phyloP scores from a whole-genome alignment of 2,888 invertebrate species.

The Zhengitettix transpicula region DNA sequence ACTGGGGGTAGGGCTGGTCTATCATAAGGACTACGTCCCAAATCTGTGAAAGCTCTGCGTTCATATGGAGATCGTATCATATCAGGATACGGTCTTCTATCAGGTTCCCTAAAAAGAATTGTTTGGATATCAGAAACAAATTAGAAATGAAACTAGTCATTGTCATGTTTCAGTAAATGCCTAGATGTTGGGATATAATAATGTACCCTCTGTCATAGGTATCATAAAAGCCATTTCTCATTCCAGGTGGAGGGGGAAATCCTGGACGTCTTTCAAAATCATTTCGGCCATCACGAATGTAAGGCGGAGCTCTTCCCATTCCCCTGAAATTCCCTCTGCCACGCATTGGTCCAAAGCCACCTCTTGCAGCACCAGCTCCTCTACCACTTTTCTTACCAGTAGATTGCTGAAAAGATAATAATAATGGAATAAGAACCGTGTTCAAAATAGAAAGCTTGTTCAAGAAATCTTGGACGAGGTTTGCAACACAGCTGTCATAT shows the following conservation, averaged over 20 bases:
- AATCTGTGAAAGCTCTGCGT: slow-evolving; percentile 12
- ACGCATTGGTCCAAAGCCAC: slow-evolving; percentile 23
- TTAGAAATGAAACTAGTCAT: not conserved
- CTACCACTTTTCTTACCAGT: slow-evolving; percentile 19
- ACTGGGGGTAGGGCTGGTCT: slow-evolving; percentile 13
- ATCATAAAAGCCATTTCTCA: slow-evolving; percentile 16
- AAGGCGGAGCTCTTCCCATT: slow-evolving; percentile 20
- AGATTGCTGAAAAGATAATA: slow-evolving; percentile 16
- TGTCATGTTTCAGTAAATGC: no score
- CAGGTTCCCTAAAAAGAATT: slow-evolving; percentile 9
- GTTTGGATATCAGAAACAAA: not conserved
- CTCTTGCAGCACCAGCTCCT: slow-evolving; percentile 21
- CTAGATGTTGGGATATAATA: no score
- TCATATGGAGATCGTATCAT: slow-evolving; percentile 14
- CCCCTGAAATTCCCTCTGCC: slow-evolving; percentile 11
- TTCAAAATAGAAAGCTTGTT: no score
- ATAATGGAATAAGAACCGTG: no score
- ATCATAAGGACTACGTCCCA: slow-evolving; percentile 13
- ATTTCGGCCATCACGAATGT: slow-evolving; percentile 14
- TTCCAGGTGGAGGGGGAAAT: slow-evolving; percentile 13
- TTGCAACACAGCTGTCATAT: no score
- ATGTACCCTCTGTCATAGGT: slow-evolving; percentile 13
- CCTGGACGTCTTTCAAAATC: slow-evolving; percentile 17
- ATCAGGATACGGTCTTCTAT: slow-evolving; percentile 14
- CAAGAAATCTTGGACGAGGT: no score